phyloP scores from a whole-genome alignment of 2,797 vertebrate genomes.

The Crocodylus rhombifer region DNA sequence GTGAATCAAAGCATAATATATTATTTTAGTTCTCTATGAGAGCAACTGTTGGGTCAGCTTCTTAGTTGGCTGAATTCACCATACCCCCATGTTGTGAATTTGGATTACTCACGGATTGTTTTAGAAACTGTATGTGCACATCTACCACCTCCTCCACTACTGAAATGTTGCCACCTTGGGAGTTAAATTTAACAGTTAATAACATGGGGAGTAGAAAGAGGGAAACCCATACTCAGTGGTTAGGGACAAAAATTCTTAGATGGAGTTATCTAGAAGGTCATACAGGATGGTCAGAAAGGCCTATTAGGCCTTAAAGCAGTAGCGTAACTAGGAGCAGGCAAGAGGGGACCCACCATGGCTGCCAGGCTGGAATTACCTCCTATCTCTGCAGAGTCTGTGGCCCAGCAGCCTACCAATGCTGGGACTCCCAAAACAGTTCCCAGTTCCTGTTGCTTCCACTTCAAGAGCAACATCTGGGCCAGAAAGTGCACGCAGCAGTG shows the following conservation, averaged over 20 bases:
- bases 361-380: too few species aligned
- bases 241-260: not conserved
- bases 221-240: accelerated
- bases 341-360: too few species aligned
- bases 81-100: too few species aligned
- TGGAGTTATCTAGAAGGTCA: not conserved
- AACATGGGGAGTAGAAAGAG: not conserved
- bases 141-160: not conserved
- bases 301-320: not conserved
- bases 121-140: conserved; percentile 30
- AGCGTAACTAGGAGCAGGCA: too few species aligned
- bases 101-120: not conserved
- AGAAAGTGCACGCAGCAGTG: too few species aligned
- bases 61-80: not conserved
- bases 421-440: too few species aligned
- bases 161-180: not conserved
- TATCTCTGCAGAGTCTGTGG: too few species aligned
- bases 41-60: not conserved
- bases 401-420: too few species aligned
- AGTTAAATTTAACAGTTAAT: conserved; percentile 4
- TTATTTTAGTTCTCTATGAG: not conserved
- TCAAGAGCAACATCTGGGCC: too few species aligned
- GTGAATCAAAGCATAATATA: conserved; percentile 1
- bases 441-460: too few species aligned
- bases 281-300: not conserved